phyloP scores from a whole-genome alignment of 2,113 vertebrate species.

The Mugil cephalus region DNA sequence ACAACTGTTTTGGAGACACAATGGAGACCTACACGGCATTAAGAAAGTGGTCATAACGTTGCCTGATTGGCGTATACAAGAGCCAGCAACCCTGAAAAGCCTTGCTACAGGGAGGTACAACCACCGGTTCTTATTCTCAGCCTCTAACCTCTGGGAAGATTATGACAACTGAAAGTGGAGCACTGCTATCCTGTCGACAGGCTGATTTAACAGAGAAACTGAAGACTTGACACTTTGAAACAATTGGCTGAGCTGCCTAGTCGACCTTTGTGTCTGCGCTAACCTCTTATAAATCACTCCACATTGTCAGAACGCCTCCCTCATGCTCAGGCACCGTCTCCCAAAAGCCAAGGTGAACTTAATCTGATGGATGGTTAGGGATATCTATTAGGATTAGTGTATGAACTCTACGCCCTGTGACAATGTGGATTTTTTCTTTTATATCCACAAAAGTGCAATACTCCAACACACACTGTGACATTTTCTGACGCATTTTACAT shows the following conservation, averaged over 20 bases:
- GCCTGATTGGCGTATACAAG: no score
- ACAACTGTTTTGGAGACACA: no score
- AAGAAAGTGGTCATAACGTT: no score
- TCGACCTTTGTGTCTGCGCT: constrained; percentile 66
- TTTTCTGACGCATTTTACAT: constrained; percentile 47
- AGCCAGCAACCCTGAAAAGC: constrained; percentile 6
- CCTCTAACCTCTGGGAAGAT: constrained; percentile 18
- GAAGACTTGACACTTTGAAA: constrained; percentile 69
- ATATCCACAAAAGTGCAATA: not conserved
- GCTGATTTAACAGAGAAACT: constrained; percentile 66
- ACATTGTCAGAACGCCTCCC: constrained; percentile 34
- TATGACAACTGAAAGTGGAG: constrained; percentile 30
- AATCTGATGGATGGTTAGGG: constrained; percentile 40
- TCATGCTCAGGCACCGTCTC: constrained; percentile 44
- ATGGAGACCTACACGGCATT: no score
- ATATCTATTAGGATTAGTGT: constrained; percentile 40
- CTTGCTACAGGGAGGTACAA: constrained; percentile 2
- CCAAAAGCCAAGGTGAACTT: constrained; percentile 52
- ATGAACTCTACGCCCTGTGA: constrained; percentile 20
- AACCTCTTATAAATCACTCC: constrained; percentile 72
- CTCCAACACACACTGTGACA: constrained; percentile 24
- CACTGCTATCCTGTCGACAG: constrained; percentile 45
- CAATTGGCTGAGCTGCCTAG: constrained; percentile 65
- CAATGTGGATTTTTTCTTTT: not conserved
- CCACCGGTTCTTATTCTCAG: not conserved